Evolutionary conservation across 2,113 vertebrate species (phyloP), one percentile per base, ranked within the genome.

Genomic region (Cephalopterus ornatus): DNA sequence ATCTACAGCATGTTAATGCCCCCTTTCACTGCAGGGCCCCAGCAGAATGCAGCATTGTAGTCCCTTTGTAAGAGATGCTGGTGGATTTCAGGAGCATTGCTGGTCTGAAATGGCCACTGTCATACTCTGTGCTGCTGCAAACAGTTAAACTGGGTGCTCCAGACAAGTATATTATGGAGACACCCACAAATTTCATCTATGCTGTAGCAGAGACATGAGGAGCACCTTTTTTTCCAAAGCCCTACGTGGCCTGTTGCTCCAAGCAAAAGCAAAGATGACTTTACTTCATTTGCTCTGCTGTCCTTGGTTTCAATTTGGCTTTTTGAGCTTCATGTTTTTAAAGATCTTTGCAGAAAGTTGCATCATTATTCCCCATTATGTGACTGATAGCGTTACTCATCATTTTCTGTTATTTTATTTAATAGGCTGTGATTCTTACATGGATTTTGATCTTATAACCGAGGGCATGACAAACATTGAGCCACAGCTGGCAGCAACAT

Each of bases 1-100:
- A 74, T 83, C 80, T 79, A 12, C 37, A 78, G 80, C 52, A 10
- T 74, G 65, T 52, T 92, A 91, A 84, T 89, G 84, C 86, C 68
- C 59, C 53, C 52, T 85, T 79, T 89, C 55, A 63, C 20, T 77
- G 76, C 59, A 53, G 59, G 58, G 76, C 55, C 35, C 88, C 33
- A 14, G 32, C 18, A 42, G 92, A 85, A 89, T 76, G 68, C 59
- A 33, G 41, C 80, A 19, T 61, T 90, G 79, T 62, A 19, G 59
- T 82, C 75, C 68, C 71, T 66, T 58, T 74, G 59, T 89, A 7
- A 30, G 13, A 68, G 74, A 28, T 56, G 71, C 74, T 89, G 79
- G 37, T 73, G 61, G 44, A 47, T 88, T 74, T 86, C 42, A 39
- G 39, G 83, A 47, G 19, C 3, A 3, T 22, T 47, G 28, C 50